Evolutionary conservation across 2,113 vertebrate genomes (phyloP).

Genomic region (Neolamprologus brichardi): DNA sequence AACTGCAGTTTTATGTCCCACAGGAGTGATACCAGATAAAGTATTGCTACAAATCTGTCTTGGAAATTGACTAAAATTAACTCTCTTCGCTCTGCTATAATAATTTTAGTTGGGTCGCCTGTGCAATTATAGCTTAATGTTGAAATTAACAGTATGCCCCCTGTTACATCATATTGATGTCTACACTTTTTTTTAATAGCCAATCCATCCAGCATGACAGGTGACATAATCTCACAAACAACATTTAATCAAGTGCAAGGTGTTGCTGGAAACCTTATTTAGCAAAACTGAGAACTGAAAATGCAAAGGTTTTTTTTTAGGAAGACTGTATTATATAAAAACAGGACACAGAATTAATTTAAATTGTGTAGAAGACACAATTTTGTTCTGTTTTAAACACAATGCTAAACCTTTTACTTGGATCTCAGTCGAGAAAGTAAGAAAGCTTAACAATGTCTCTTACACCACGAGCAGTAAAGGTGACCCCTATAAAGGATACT

Average conservation of each 20-base stretch:
- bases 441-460: not conserved
- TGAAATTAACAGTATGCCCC: constrained; percentile 5
- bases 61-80: not conserved
- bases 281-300: not conserved
- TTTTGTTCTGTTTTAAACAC: not conserved
- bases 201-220: not conserved
- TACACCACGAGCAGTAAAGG: not conserved
- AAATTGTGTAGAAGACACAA: not conserved
- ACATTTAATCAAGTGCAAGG: not conserved
- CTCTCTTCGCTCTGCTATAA: not conserved
- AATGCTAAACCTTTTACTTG: not conserved
- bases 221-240: constrained; percentile 7
- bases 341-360: not conserved
- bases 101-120: constrained; percentile 24
- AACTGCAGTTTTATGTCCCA: not conserved
- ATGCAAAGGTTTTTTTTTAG: not conserved
- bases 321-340: not conserved
- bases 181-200: constrained; percentile 18
- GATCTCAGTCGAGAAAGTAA: not conserved
- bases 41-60: not conserved
- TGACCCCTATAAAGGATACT: not conserved
- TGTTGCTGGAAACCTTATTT: not conserved
- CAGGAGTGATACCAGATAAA: not conserved
- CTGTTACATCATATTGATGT: not conserved
- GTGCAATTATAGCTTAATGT: not conserved